Evolutionary conservation across 2,797 vertebrate species (phyloP), one percentile per base, ranked within the genome.

Genomic region (Eulemur rubriventer): DNA sequence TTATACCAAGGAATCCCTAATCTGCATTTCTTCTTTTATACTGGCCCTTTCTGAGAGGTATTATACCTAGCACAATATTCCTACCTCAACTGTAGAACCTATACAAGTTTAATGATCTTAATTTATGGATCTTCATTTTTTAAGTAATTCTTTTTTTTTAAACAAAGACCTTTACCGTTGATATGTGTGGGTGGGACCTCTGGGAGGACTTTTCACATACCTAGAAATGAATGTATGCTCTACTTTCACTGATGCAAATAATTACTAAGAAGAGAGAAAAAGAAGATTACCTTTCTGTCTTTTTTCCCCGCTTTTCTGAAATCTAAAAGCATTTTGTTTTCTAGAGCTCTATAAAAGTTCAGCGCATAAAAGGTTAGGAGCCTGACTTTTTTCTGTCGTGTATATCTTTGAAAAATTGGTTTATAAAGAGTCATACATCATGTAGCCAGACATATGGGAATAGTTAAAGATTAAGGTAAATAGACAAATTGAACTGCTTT

Each of bases 391-490:
- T 98, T 98, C 98, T 98, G 98, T 98, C 98, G 94, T 98, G 98
- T 98, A 98, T 98, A 98, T 98, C 98, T 98, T 98, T 99, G 98
- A 99, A 98, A 98, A 99, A 99, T 99, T 98, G 98, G 98, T 98
- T 99, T 98, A 99, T 98, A 98, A 98, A 78, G 76, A 99, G 98
- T 99, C 98, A 98, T 99, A 98, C 90, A 99, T 99, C 99, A 99
- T 98, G 98, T 98, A 98, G 98, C 98, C 94, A 98, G 98, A 98
- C 98, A 98, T 98, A 99, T 98, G 98, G 98, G 99, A 98, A 99
- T 98, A 99, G 98, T 98, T 98, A 98, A 98, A 98, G 98, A 99
- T 99, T 99, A 99, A 99, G 98, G 98, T 98, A 99, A 99, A 99
- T 98, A 98, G 98, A 99, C 98, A 98, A 99, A 99, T 98, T 99